Evolutionary conservation across 2,888 invertebrate genomes (phyloP).

Genomic region (Mimas tiliae): DNA sequence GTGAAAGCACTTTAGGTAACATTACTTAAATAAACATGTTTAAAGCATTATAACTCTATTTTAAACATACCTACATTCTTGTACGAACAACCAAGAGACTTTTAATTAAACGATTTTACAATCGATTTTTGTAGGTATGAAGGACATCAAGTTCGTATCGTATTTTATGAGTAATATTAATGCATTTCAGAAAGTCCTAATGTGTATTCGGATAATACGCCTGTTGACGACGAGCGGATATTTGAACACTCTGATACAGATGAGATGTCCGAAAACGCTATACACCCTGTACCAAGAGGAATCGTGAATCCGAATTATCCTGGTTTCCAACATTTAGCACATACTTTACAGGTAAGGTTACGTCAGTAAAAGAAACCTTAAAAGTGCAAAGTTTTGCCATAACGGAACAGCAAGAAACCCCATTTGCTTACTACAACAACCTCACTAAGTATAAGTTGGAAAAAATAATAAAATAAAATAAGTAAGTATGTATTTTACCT

Average conservation of each 20-base stretch:
- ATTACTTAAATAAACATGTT: conserved; percentile 15
- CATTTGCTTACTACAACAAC: too few species aligned
- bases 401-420: conserved; percentile 48
- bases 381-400: conserved; percentile 50
- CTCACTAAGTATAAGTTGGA: too few species aligned
- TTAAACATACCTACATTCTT: background rate
- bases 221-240: conserved; percentile 80
- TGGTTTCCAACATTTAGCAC: conserved; percentile 92
- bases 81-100: conserved; percentile 1
- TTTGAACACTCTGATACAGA: conserved; percentile 85
- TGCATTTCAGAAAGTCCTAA: conserved; percentile 52
- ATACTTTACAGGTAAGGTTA: conserved; percentile 85
- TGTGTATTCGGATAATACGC: conserved; percentile 66
- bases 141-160: too few species aligned
- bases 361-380: conserved; percentile 31
- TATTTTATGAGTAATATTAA: conserved; percentile 6
- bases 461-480: too few species aligned
- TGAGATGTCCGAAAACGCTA: conserved; percentile 77
- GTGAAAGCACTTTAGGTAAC: conserved; percentile 53
- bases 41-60: background rate
- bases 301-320: conserved; percentile 94
- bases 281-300: conserved; percentile 84
- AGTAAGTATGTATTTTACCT: too few species aligned
- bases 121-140: too few species aligned
- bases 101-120: background rate